Evolutionary conservation across 1,140 invertebrate genomes (phyloP).

Genomic region (Pristionchus pacificus): DNA sequence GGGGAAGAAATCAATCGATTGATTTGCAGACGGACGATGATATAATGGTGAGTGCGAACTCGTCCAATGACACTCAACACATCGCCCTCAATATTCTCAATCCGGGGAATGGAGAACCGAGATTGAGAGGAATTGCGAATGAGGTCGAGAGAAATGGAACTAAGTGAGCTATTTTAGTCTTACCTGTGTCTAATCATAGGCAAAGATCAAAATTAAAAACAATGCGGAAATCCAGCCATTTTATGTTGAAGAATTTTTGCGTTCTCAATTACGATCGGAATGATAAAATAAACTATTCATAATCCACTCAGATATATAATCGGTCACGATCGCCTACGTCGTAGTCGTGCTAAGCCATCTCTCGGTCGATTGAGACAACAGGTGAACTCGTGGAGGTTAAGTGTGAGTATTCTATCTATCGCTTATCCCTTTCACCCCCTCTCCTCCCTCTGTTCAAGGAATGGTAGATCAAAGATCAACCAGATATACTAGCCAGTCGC

Average conservation of each 20-base stretch:
- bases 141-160: constrained; percentile 8
- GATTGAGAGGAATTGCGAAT: constrained; percentile 6
- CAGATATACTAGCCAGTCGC: neutral
- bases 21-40: constrained; percentile 15
- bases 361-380: constrained; percentile 24
- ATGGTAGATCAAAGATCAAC: constrained; percentile 1
- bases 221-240: neutral
- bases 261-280: neutral
- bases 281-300: neutral
- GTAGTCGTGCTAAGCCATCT: constrained; percentile 22
- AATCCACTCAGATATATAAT: constrained; percentile 23
- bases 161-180: constrained; percentile 1
- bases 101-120: constrained; percentile 9
- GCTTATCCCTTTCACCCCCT: neutral
- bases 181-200: neutral
- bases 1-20: neutral
- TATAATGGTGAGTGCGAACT: neutral
- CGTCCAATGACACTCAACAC: constrained; percentile 5
- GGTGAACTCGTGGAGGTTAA: constrained; percentile 21
- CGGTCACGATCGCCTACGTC: constrained; percentile 20
- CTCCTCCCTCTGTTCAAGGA: neutral
- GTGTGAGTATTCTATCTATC: constrained; percentile 23
- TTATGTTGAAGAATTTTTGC: constrained; percentile 5
- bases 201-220: neutral
- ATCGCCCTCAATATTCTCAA: constrained; percentile 10